Base-by-base conservation (phyloP, 2,888 invertebrate species). In the Corythucha ciliata region DNA sequence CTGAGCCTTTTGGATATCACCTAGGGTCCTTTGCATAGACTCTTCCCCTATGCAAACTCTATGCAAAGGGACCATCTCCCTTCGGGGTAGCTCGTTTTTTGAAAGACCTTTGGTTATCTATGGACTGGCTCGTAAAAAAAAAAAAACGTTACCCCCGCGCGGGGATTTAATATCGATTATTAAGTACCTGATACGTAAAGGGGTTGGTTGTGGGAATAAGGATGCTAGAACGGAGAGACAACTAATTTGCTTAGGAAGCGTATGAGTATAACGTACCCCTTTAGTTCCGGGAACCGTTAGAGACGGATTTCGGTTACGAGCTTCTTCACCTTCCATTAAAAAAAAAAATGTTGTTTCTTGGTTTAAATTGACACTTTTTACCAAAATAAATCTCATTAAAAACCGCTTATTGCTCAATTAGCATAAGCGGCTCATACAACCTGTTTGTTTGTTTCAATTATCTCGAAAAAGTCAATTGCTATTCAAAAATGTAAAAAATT, bases 161-260 rank as follows among this genome's bases (percentile, higher is more conserved):
- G 27, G 45, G 55, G 57, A 57, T 55, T 56, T 53, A 50, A 55
- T 57, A 57, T 57, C 57, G 57, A 57, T 57, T 57, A 57, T 57
- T 57, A 57, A 57, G 52, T 50, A 56, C 54, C 54, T 54, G 54
- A 51, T 52, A 24, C 51, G 49, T 48, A n/a, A 50, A 48, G 53
- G 53, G 53, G 48, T 42, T 25, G 44, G 27, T 54, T 55, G 57
- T 57, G 57, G 57, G 57, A 57, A 57, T 24, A 12, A 46, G 45
- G 16, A 32, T 27, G 37, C n/a, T 4, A 4, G 4, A 33, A 44
- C 33, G 22, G 26, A 24, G 26, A 21, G 16, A 47, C 22, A 36
- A 6, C 40, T 51, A 37, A 45, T 51, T 51, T 51, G 44, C 45
- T 21, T 44, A 51, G 14, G 20, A 29, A 29, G 10, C n/a, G 10